Evolutionary conservation across 2,797 vertebrate species (phyloP).

Genomic region (Rhinogobio ventralis): DNA sequence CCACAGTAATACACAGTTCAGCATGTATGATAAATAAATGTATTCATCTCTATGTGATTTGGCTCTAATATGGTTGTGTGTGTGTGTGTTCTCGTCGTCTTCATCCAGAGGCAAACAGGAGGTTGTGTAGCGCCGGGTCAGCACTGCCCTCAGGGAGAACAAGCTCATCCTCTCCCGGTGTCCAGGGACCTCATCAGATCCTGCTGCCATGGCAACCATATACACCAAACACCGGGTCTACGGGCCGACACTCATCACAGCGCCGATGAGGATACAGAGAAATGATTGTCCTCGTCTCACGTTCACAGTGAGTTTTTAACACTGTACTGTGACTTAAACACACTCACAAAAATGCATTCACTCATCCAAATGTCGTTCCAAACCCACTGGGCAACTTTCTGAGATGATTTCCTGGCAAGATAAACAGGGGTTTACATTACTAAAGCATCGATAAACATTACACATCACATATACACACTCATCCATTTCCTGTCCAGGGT

Average conservation of each 20-base stretch:
- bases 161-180: conserved; percentile 56
- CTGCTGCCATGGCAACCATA: conserved; percentile 65
- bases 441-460: neutral
- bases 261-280: conserved; percentile 31
- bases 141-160: conserved; percentile 48
- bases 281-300: neutral
- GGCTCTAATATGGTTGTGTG: neutral
- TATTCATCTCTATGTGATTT: neutral
- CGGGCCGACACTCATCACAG: conserved; percentile 3
- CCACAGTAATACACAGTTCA: neutral
- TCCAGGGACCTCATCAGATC: conserved; percentile 67
- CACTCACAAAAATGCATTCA: neutral
- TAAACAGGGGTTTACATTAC: neutral
- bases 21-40: neutral
- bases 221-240: conserved; percentile 62
- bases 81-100: neutral
- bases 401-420: neutral
- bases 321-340: neutral
- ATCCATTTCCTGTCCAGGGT: neutral
- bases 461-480: conserved; percentile 2
- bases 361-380: neutral
- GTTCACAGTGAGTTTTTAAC: neutral
- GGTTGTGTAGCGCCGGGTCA: neutral
- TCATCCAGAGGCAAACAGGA: neutral
- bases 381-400: no score